Evolutionary conservation across 53 echinoderm and acorn worm genomes (phyloP), one percentile per base, ranked within the genome.

Genomic region (Antedon mediterranea): DNA sequence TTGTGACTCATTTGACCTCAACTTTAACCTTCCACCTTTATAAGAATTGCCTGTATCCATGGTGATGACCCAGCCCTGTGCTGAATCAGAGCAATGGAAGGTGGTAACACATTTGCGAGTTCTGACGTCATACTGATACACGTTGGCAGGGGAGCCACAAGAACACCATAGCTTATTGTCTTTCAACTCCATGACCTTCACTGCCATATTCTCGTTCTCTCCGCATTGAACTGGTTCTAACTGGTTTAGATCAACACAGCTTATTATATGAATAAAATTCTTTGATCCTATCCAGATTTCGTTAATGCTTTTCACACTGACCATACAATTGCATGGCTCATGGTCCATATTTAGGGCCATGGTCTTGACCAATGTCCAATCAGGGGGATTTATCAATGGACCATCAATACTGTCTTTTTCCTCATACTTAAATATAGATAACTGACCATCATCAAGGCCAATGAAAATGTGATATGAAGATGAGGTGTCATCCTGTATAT

Each of bases 131-230:
- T 79, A 79, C 28, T 79, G 71, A 3, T 11, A 27, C 30, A 79
- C 79, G 3, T 79, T 13, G 30, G 32, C 32, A 79, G 79, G 71
- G 28, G 27, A 71, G 71, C 32, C 27, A 26, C 71, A 15, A 28
- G 79, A 57, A 34, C 71, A 79, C 79, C 79, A 79, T 0, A 79
- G 71, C 28, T 71, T 79, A 31, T 79, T 28, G 2, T 28, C 33
- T 32, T 27, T 20, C 0, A 32, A 71, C 71, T 31, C 34, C n/a
- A 79, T 70, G 23, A 71, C 23, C 7, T 31, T 28, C 32, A 79
- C 71, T 71, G 26, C 31, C 32, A 71, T 31, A 30, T 32, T 71
- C 28, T 71, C 71, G 23, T 57, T 26, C 11, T 8, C 57, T 15
- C 7, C 57, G 2, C 11, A 8, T 57, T 57, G 11, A 57, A 57